phyloP scores from a whole-genome alignment of 2,888 invertebrate species.

The Trissonchulus latispiculum region DNA sequence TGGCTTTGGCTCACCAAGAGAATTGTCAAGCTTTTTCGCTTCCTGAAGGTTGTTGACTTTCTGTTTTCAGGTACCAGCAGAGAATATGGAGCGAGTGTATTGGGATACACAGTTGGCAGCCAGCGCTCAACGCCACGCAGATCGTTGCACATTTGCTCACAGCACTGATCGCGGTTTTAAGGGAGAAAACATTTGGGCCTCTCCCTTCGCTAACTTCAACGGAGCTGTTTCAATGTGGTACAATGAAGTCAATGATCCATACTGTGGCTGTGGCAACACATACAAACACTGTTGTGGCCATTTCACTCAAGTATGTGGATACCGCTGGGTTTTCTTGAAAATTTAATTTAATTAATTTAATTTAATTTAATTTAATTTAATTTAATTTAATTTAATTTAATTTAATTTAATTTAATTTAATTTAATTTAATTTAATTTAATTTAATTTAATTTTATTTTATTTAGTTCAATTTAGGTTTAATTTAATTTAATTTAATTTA shows the following conservation, averaged over 20 bases:
- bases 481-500: no score
- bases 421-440: no score
- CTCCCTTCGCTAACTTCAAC: not conserved
- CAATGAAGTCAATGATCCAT: not conserved
- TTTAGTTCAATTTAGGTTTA: no score
- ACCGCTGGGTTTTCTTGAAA: no score
- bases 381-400: no score
- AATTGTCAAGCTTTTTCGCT: no score
- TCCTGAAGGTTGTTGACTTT: no score
- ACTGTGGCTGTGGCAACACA: slow-evolving; percentile 7
- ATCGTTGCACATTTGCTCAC: slow-evolving; percentile 66
- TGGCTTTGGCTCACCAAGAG: no score
- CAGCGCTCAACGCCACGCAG: slow-evolving; percentile 71
- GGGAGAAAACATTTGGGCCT: slow-evolving; percentile 16
- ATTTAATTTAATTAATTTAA: no score
- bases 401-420: no score
- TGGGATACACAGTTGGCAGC: slow-evolving; percentile 79
- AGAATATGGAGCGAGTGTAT: slow-evolving; percentile 42
- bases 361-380: no score
- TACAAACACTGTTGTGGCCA: slow-evolving; percentile 15
- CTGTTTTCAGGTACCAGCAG: slow-evolving; percentile 36
- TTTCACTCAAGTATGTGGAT: slow-evolving; percentile 18
- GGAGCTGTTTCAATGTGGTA: slow-evolving; percentile 11
- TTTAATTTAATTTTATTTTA: no score
- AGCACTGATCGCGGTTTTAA: slow-evolving; percentile 20